Evolutionary conservation across 2,888 invertebrate genomes (phyloP).

Genomic region (Cactoblastis cactorum): DNA sequence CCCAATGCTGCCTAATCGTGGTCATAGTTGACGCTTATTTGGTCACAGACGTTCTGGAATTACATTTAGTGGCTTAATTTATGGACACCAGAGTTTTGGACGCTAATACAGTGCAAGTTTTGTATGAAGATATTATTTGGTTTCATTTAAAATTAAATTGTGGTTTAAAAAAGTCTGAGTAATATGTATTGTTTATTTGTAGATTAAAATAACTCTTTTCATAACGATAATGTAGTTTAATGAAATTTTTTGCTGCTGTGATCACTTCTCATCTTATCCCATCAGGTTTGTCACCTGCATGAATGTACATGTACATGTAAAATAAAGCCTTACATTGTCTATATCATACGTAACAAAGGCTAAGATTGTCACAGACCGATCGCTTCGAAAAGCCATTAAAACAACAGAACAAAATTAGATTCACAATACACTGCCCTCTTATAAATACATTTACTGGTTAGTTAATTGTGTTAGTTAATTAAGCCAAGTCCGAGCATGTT

Average conservation of each 20-base stretch:
- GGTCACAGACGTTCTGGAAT: slow-evolving; percentile 15
- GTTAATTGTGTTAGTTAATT: slow-evolving; percentile 8
- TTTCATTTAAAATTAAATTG: no score
- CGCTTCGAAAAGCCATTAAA: no score
- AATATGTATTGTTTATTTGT: not conserved
- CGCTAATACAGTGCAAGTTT: slow-evolving; percentile 7
- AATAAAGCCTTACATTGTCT: no score
- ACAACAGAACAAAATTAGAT: not conserved
- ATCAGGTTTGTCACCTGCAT: no score
- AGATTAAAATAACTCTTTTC: no score
- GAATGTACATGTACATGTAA: no score
- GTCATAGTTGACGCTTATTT: slow-evolving; percentile 13
- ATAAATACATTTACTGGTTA: not conserved
- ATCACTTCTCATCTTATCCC: no score
- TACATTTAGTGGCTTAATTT: slow-evolving; percentile 22
- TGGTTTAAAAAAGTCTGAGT: no score
- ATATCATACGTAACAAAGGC: no score
- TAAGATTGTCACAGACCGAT: no score
- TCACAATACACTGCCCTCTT: not conserved
- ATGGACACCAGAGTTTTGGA: slow-evolving; percentile 25
- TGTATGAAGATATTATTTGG: not conserved
- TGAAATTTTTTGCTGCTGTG: no score
- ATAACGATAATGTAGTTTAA: no score
- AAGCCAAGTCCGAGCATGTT: slow-evolving; percentile 1
- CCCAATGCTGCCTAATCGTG: not conserved